Base-by-base conservation (phyloP, 2,888 invertebrate species). In the Lymantria dispar region DNA sequence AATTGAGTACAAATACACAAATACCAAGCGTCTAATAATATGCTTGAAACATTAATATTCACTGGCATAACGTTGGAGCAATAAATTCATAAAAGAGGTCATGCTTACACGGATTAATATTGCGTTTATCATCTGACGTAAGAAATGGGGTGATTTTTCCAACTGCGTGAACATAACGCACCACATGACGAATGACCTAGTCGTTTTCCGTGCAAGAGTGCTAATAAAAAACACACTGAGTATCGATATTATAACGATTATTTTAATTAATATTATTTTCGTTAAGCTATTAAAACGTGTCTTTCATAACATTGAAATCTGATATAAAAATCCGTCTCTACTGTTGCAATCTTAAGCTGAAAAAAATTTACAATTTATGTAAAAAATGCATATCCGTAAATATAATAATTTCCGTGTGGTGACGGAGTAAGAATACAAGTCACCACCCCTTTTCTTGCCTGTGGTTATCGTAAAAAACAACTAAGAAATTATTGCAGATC, bases 61-160 rank as follows among this genome's bases (percentile, higher is more conserved):
- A 46, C 43, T 48, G 54, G 47, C 47, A 43, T 39, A 50, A 48
- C 54, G 45, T 54, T 52, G 40, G 7, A 58, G 56, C 62, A 55
- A 67, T 67, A 68, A 62, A 68, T 67, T 61, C 52, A 64, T 52
- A 59, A 62, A 62, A 50, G 57, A 68, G 64, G 68, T 67, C 68
- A 64, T 51, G 62, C 68, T 58, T 58, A 56, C 56, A 60, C 43
- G 60, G 60, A 67, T 67, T 67, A 67, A 64, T 67, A 64, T 54
- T 59, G 57, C 58, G 54, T 68, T 59, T 57, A 64, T 67, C 64
- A 64, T 57, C 54, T 60, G 60, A 62, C 54, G 55, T 43, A 46
- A 47, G 52, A 52, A 64, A 58, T 60, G 22, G 62, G 54, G 50
- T 64, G 62, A 68, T 68, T 67, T 33, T 68, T 60, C 62, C 57